Percentiles rank a stretch among this genome's conserved stretches.
These are phyloP conservation scores for Borostomias antarcticus DNA, from an alignment of 2,797 vertebrate genomes.

Conservation along the genomic window DNA sequence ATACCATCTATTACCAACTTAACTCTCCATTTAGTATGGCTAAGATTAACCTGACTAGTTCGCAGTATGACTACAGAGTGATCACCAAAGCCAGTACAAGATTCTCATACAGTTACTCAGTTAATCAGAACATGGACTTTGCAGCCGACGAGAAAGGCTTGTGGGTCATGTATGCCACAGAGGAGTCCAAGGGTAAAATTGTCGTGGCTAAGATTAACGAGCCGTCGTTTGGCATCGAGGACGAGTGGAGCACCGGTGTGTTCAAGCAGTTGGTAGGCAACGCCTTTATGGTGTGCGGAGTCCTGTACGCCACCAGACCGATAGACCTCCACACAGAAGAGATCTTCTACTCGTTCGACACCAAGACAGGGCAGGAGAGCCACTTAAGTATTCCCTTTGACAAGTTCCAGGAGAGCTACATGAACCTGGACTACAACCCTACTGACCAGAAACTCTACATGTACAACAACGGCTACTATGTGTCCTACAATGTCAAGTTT, in stretches of 20 bases:
- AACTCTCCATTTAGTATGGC: neutral
- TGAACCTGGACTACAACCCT: slow-evolving; percentile 73
- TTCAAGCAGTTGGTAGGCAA: slow-evolving; percentile 68
- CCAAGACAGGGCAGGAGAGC: slow-evolving; percentile 62
- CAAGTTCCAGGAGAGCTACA: slow-evolving; percentile 62
- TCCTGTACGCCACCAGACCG: slow-evolving; percentile 66
- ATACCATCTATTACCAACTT: slow-evolving; percentile 27
- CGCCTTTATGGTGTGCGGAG: slow-evolving; percentile 74
- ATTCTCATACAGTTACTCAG: slow-evolving; percentile 52
- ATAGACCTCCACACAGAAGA: slow-evolving; percentile 66
- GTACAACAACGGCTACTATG: slow-evolving; percentile 73
- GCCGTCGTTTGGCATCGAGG: slow-evolving; percentile 5
- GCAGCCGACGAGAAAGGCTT: slow-evolving; percentile 59
- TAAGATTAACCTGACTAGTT: neutral
- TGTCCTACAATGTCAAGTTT: slow-evolving; percentile 53
- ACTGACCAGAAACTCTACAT: slow-evolving; percentile 76
- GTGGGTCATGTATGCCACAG: slow-evolving; percentile 60
- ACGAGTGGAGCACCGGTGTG: slow-evolving; percentile 35
- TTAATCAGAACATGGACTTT: slow-evolving; percentile 56
- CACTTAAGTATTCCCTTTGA: slow-evolving; percentile 62
- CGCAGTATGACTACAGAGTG: slow-evolving; percentile 6
- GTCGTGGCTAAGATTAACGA: slow-evolving; percentile 43
- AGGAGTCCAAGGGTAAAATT: slow-evolving; percentile 49
- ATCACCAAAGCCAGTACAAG: slow-evolving; percentile 44
- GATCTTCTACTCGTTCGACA: slow-evolving; percentile 74